Base-by-base conservation (phyloP, 2,797 vertebrate genomes). In the Gallinago solitaria region DNA sequence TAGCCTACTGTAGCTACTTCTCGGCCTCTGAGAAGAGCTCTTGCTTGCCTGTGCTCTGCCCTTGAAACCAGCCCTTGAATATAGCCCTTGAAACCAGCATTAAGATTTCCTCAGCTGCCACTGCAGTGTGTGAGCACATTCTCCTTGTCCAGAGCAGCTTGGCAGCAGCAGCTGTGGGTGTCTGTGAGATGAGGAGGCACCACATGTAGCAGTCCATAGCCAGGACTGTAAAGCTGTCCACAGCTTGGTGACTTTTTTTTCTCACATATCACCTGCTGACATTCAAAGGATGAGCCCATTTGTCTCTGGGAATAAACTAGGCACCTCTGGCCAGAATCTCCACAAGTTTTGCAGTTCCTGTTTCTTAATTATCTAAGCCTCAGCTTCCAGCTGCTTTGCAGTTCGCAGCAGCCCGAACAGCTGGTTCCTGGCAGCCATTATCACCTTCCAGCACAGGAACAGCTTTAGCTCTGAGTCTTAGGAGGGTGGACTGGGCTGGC, bases 71-170 rank as follows among this genome's bases (percentile, higher is more conserved):
- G 53, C 33, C 37, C 37, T 37, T 37, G 10, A 37, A 45, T 60
- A 48, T 67, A 59, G 83, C 33, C 32, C 54, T 90, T 89, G 76
- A 77, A 61, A 69, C 9, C 37, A 65, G 53, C 37, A 33, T 59
- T 57, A 74, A 78, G 41, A 53, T 84, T 64, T 92, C 41, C 16
- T 84, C 82, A 78, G 69, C 76, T 85, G 64, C 57, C 16, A 14
- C 43, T 83, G 94, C 93, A 88, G 57, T 3, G 0, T 1, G 1
- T 37, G 45, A 95, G 57, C 57, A 60, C 3, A 0, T 93, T 90
- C 76, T 92, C 30, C 87, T 86, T 88, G 90, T 94, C 93, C 87
- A 81, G 77, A 91, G 90, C 76, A 81, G 83, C 70, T 78, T 93
- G 73, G 54, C 63, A 81, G 85, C 79, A 78, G 73, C 70, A 78